Base-by-base conservation (phyloP, 1,140 invertebrate species). In the Hormaphis cornu region DNA sequence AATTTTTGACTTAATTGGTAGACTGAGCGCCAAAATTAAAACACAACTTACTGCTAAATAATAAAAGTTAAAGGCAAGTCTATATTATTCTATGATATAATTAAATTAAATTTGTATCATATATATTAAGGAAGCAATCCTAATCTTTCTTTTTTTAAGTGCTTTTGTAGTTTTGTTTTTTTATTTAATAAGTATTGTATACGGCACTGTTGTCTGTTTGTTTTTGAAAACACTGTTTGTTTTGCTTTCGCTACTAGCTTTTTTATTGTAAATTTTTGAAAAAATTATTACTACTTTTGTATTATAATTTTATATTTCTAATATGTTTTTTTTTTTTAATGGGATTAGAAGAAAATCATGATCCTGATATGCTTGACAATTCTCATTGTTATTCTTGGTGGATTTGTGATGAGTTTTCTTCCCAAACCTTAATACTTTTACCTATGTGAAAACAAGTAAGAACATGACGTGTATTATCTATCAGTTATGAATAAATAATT, bases 341-440 rank as follows among this genome's bases (percentile, higher is more conserved):
- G 53, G n/a, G 20, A 71, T 83, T 88, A 97, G 93, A 97, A 97
- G 91, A 96, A 97, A 86, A 97, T 97, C 79, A 95, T 96, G 90
- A 97, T 97, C 84, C 85, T 97, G 83, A 90, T 97, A 80, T 96
- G 94, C 83, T 84, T 97, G 80, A 85, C 91, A 75, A 86, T 97
- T 80, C 84, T 97, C 80, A 89, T 88, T 77, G 82, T 94, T 76
- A 86, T 95, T 77, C 80, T 91, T 78, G 86, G 86, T 75, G 85
- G 86, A 72, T 86, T 86, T 76, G 83, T 89, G 77, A 85, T 82
- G 76, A 83, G 84, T 78, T 87, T 89, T 80, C 83, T 90, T 73
- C 70, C 72, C 35, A 40, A 44, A 37, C 16, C 12, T 53, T 54
- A 71, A 63, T 28, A 22, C 16, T 52, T 59, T 50, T 10, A 35